A percentile compares a stretch with the other conserved stretches of the same genome.
Conservation (phyloP, 2,888 invertebrate species). For the Trissoscelio sp. region DNA sequence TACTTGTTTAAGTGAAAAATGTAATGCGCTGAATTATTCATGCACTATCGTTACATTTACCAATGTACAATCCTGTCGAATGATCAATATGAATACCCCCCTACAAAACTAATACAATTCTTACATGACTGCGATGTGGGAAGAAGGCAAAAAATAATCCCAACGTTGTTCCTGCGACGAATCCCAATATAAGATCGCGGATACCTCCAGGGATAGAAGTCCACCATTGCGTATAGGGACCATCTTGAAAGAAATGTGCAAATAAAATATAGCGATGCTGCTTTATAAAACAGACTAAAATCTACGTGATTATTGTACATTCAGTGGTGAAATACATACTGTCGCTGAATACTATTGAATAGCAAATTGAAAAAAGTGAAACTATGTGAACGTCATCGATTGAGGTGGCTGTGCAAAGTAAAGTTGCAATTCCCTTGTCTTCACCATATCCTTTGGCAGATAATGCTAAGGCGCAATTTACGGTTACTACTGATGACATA, state of each 20-base stretch:
- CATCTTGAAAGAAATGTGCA: conserved; percentile 47
- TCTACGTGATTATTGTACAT: no score
- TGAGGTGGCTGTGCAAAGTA: conserved; percentile 89
- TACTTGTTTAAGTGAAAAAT: conserved; percentile 33
- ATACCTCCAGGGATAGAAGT: conserved; percentile 75
- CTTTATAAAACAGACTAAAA: conserved; percentile 17
- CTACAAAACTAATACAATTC: conserved; percentile 66
- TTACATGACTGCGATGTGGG: conserved; percentile 85
- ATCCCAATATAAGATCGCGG: conserved; percentile 86
- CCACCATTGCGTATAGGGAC: conserved; percentile 74
- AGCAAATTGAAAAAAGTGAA: conserved; percentile 88
- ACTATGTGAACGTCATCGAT: conserved; percentile 91
- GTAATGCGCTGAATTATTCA: conserved; percentile 27
- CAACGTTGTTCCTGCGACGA: conserved; percentile 86
- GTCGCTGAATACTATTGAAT: conserved; percentile 87
- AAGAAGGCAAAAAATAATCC: conserved; percentile 87
- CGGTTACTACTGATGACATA: conserved; percentile 80
- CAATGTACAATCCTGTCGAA: conserved; percentile 10
- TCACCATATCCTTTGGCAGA: conserved; percentile 87
- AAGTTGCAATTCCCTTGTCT: conserved; percentile 89
- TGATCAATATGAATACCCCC: conserved; percentile 11
- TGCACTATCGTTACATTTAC: conserved; percentile 18
- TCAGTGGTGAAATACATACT: no score
- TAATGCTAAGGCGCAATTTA: conserved; percentile 77
- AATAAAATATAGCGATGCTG: conserved; percentile 13